Base-by-base conservation (phyloP, 1,140 invertebrate genomes). In the Vollenhovia emeryi region DNA sequence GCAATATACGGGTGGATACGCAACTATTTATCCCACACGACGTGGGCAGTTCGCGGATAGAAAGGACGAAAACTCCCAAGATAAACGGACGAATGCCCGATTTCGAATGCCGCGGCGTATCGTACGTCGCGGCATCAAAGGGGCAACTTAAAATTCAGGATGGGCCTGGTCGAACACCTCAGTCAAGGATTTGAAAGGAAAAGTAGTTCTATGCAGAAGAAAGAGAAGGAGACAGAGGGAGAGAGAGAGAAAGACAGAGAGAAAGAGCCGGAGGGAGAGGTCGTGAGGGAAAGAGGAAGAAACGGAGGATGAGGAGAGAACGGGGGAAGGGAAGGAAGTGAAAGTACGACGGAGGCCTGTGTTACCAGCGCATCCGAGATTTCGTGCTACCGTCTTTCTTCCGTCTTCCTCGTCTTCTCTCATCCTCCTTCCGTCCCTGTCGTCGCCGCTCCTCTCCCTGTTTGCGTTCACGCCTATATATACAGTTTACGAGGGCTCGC, bases 161-260 rank as follows among this genome's bases (percentile, higher is more conserved):
- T 93, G 91, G 93, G 89, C 89, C 90, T 89, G 90, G 88, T 91
- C 76, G 90, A 86, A 89, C 74, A 90, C 66, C 71, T 84, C 87
- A 90, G 90, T 86, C 91, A 93, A 95, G 94, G 94, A 93, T 91
- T 92, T 94, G 94, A 95, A 95, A 95, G 94, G 93, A 95, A 95
- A 94, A 95, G 94, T 94, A 94, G 93, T 94, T 92, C 93, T 94
- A 95, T 95, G 94, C 91, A 91, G 94, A 69, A 43, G 73, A 87
- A 74, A 91, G 92, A 92, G 91, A 92, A 93, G 94, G 92, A 93
- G 91, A 91, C 92, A 92, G 92, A 55, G 33, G 57, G 43, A 92
- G 88, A 92, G 92, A 87, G 91, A 91, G 92, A 92, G 92, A 55
- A 43, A 64, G 43, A 92, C 88, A 92, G 92, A 87, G 92, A 92